Conservation (phyloP, 2,888 invertebrate species). For the Mystacides longicornis region DNA sequence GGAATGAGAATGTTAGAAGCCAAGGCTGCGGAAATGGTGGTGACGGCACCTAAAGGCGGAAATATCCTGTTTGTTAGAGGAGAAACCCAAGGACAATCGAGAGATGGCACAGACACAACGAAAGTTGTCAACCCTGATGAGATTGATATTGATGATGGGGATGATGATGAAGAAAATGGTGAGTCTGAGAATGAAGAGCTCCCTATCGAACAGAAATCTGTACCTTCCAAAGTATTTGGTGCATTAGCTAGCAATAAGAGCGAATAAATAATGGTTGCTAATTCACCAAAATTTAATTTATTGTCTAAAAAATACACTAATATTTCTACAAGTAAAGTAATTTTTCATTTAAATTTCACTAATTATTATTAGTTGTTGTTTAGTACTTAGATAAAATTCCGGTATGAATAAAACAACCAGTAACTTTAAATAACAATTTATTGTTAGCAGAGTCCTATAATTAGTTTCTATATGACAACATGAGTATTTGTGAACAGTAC, state of each 20-base stretch:
- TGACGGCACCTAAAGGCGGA: constrained; percentile 35
- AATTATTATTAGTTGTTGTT: too few relatives aligned
- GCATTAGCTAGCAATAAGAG: constrained; percentile 49
- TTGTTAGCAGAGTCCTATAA: too few relatives aligned
- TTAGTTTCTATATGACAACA: too few relatives aligned
- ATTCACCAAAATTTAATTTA: too few relatives aligned
- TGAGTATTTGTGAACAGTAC: too few relatives aligned
- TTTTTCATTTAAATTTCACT: too few relatives aligned
- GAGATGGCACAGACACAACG: constrained; percentile 50
- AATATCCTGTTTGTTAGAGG: constrained; percentile 84
- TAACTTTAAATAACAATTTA: too few relatives aligned
- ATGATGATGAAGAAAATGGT: constrained; percentile 60
- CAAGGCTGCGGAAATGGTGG: constrained; percentile 65
- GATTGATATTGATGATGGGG: constrained; percentile 74
- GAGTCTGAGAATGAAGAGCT: constrained; percentile 55
- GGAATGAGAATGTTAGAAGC: constrained; percentile 86
- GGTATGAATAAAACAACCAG: too few relatives aligned
- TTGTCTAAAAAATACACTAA: too few relatives aligned
- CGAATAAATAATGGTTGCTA: constrained; percentile 22
- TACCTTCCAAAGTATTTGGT: constrained; percentile 91
- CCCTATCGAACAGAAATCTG: constrained; percentile 73
- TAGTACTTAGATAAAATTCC: too few relatives aligned
- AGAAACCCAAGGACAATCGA: constrained; percentile 66
- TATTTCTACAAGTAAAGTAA: too few relatives aligned
- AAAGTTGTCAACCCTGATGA: constrained; percentile 81